phyloP scores from a whole-genome alignment of 1,140 invertebrate genomes.

The Daktulosphaira vitifoliae region DNA sequence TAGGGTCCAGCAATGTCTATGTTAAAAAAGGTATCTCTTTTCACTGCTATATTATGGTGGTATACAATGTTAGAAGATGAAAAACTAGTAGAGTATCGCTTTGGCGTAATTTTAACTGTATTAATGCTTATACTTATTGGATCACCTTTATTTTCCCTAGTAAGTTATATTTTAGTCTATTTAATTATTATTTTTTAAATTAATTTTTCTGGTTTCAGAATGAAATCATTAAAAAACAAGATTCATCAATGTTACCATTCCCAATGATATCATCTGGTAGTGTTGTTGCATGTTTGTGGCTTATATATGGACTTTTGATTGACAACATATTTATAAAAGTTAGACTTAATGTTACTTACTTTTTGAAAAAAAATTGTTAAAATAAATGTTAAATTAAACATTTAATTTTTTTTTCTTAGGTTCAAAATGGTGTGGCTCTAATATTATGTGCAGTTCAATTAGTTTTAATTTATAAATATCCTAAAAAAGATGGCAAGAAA shows the following conservation, averaged over 20 bases:
- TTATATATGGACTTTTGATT: conserved; percentile 69
- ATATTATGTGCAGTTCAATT: conserved; percentile 53
- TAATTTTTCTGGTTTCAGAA: conserved; percentile 26
- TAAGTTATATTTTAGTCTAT: conserved; percentile 47
- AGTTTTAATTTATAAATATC: conserved; percentile 57
- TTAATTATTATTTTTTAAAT: background rate
- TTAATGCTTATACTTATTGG: conserved; percentile 59
- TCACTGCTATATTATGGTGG: conserved; percentile 51
- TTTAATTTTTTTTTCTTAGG: conserved; percentile 44
- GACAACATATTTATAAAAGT: conserved; percentile 68
- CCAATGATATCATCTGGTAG: conserved; percentile 69
- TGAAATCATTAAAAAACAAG: conserved; percentile 21
- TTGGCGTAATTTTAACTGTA: conserved; percentile 58
- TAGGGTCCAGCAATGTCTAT: conserved; percentile 44
- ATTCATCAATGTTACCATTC: conserved; percentile 67
- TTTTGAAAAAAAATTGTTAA: too few species aligned
- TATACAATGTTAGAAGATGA: conserved; percentile 57
- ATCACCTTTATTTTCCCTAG: conserved; percentile 59
- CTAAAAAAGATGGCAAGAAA: conserved; percentile 38
- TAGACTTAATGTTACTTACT: conserved; percentile 45
- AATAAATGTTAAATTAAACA: too few species aligned
- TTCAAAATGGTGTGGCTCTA: conserved; percentile 61
- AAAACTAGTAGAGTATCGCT: conserved; percentile 54
- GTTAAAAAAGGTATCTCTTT: conserved; percentile 46
- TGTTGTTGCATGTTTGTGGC: conserved; percentile 65